Evolutionary conservation across 1,140 invertebrate species (phyloP).

Genomic region (Drosophila chauvacae): DNA sequence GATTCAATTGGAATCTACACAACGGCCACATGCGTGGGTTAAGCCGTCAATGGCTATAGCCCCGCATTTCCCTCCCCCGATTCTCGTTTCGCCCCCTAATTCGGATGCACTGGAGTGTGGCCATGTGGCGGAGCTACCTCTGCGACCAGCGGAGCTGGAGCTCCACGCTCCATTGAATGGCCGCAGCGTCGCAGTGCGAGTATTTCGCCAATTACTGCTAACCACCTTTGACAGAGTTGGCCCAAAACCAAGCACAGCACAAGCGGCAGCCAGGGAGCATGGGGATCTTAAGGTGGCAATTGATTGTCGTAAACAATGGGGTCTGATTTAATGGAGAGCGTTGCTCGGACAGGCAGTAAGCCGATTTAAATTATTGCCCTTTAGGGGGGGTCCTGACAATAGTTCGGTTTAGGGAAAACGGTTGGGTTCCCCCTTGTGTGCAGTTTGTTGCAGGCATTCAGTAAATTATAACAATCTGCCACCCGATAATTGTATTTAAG

Average conservation of each 20-base stretch:
- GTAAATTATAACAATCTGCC: conserved; percentile 26
- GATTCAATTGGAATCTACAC: conserved; percentile 73
- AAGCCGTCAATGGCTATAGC: conserved; percentile 47
- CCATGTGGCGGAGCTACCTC: conserved; percentile 16
- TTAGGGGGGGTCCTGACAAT: conserved; percentile 13
- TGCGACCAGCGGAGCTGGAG: conserved; percentile 5
- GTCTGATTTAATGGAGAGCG: conserved; percentile 61
- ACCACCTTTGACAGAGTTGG: conserved; percentile 38
- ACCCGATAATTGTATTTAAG: conserved; percentile 9
- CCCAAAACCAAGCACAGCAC: conserved; percentile 8
- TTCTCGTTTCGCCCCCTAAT: neutral
- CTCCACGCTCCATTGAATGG: conserved; percentile 64
- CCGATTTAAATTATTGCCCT: conserved; percentile 43
- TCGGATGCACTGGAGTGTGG: conserved; percentile 60
- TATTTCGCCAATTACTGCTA: conserved; percentile 72
- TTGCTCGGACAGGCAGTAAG: conserved; percentile 32
- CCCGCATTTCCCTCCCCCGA: neutral
- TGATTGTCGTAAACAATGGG: conserved; percentile 69
- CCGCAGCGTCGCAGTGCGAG: conserved; percentile 54
- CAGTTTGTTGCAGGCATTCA: conserved; percentile 10
- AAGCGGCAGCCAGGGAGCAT: conserved; percentile 6
- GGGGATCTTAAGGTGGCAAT: conserved; percentile 66
- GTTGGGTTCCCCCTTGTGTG: conserved; percentile 1
- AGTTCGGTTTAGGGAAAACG: conserved; percentile 9
- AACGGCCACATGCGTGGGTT: conserved; percentile 70